Evolutionary conservation across 2,797 vertebrate species (phyloP), one percentile per base, ranked within the genome.

Genomic region (Clamator glandarius): DNA sequence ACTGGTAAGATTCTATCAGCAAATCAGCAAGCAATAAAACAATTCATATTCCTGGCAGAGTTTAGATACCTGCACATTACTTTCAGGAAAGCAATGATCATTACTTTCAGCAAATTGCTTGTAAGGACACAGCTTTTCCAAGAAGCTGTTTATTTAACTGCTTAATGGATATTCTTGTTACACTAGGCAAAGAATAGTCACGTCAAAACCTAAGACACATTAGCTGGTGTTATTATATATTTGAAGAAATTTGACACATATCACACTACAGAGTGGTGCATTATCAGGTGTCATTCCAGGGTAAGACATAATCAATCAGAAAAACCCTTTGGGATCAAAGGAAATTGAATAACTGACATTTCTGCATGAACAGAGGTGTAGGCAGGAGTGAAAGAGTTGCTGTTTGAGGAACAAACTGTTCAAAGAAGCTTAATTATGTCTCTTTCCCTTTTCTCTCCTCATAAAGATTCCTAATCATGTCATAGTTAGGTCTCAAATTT

Each of bases 281-380:
- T 97, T 96, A 92, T 97, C 96, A 97, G 96, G 93, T 94, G 96
- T 96, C 96, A 93, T 95, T 94, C 92, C 86, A 93, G 92, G 90
- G 96, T 96, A 95, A 73, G 92, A 97, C 93, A 85, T 84, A 88
- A 97, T 97, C 96, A 92, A 95, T 96, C 89, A 89, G 70, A 89
- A 95, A 89, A 83, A 72, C 84, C 95, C 95, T 95, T 74, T 5
- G 91, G 94, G 97, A 98, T 96, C 96, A 98, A 97, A 97, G 89
- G 28, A 95, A 96, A 92, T 89, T 90, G 92, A 97, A 81, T 97
- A 97, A 96, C 82, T 94, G 94, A 93, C 88, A 95, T 92, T 97
- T 97, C 76, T 87, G 24, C 76, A 35, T n/a, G 72, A 96, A 77
- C 41, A 74, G 41, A 85, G 92, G 41, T 12, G 5, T 46, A 51